Conservation (phyloP, 2,888 invertebrate genomes). For the Dysmachus trigonus region DNA sequence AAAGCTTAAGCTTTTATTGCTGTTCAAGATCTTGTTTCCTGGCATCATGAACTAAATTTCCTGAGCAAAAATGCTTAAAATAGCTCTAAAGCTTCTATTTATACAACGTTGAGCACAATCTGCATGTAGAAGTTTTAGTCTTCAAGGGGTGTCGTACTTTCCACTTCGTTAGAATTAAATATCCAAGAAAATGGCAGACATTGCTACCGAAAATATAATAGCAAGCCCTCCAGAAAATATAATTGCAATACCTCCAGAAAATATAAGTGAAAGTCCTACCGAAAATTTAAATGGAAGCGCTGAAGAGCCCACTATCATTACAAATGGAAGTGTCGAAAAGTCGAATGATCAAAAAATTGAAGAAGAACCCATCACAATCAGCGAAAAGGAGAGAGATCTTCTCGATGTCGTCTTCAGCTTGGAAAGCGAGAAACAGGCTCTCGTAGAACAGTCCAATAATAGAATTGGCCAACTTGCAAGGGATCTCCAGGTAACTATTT, state of each 20-base stretch:
- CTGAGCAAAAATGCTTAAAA: background rate
- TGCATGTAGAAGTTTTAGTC: background rate
- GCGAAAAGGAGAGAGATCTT: conserved; percentile 57
- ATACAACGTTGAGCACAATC: background rate
- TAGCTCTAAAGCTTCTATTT: background rate
- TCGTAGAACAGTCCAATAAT: conserved; percentile 61
- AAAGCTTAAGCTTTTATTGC: background rate
- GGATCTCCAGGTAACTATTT: conserved; percentile 59
- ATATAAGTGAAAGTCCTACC: background rate
- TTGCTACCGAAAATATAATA: background rate
- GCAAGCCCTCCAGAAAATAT: background rate
- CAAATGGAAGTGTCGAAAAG: background rate
- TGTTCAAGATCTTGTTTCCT: background rate
- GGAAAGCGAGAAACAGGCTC: conserved; percentile 62
- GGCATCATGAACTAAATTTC: background rate
- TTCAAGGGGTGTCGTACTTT: background rate
- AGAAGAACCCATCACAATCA: background rate
- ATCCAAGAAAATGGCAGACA: background rate
- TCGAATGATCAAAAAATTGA: background rate
- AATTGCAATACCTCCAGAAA: background rate
- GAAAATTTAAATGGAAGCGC: background rate
- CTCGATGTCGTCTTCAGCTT: conserved; percentile 62
- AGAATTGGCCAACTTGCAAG: conserved; percentile 59
- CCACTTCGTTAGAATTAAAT: background rate
- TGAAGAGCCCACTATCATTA: background rate